Evolutionary conservation across 2,888 invertebrate species (phyloP).

Genomic region (Cephus spinipes): DNA sequence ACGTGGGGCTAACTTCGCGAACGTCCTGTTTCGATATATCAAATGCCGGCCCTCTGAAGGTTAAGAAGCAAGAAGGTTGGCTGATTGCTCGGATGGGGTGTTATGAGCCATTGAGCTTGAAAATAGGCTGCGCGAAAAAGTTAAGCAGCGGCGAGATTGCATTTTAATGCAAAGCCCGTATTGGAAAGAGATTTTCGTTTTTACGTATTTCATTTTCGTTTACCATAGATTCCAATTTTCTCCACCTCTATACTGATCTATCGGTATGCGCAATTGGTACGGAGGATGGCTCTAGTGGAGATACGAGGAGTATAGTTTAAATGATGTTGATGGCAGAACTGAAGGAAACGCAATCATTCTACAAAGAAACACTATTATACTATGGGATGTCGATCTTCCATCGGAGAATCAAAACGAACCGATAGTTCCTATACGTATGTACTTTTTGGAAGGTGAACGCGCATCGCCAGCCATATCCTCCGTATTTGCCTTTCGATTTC

Average conservation of each 20-base stretch:
- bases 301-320: not conserved
- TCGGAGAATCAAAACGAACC: not conserved
- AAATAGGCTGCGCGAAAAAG: not conserved
- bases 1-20: too few relatives aligned
- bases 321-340: not conserved
- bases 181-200: slow-evolving; percentile 52
- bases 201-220: slow-evolving; percentile 29
- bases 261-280: not conserved
- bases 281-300: not conserved
- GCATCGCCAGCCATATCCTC: not conserved
- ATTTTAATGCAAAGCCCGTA: slow-evolving; percentile 41
- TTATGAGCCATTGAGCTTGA: not conserved
- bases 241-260: not conserved
- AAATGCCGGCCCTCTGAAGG: too few relatives aligned
- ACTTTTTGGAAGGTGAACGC: not conserved
- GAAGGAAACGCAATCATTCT: not conserved
- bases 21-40: too few relatives aligned
- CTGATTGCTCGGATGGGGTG: not conserved
- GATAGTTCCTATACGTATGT: not conserved
- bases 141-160: slow-evolving; percentile 28
- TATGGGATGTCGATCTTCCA: not conserved
- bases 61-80: not conserved
- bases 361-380: not conserved
- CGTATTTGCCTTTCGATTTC: not conserved
- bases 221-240: slow-evolving; percentile 9